Conservation (phyloP, 2,888 invertebrate species). For the Alloplasta piceator region DNA sequence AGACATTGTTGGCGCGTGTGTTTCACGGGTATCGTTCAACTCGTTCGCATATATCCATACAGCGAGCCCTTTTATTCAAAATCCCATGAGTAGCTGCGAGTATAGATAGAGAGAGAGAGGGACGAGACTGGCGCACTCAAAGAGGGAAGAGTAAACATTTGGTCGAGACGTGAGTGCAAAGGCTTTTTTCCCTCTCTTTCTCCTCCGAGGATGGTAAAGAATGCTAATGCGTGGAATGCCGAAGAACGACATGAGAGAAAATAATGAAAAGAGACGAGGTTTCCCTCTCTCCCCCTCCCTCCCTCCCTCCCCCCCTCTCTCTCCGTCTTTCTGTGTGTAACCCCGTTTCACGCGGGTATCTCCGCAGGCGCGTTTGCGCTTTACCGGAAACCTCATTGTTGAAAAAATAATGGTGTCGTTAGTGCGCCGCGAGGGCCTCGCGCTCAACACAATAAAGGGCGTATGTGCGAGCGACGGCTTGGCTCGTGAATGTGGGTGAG, state of each 20-base stretch:
- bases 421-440: slow-evolving; percentile 52
- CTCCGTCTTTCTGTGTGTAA: background rate
- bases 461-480: slow-evolving; percentile 5
- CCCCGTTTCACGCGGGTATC: slow-evolving; percentile 35
- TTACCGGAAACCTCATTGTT: slow-evolving; percentile 67
- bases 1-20: slow-evolving; percentile 4
- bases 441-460: slow-evolving; percentile 8
- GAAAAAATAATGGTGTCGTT: slow-evolving; percentile 66
- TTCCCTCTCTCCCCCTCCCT: slow-evolving; percentile 15
- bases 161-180: slow-evolving; percentile 47
- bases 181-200: background rate
- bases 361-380: slow-evolving; percentile 55
- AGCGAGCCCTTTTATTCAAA: slow-evolving; percentile 2
- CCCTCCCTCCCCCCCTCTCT: background rate
- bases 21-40: slow-evolving; percentile 27
- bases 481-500: background rate
- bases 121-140: slow-evolving; percentile 47
- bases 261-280: background rate
- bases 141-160: slow-evolving; percentile 54
- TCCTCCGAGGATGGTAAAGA: slow-evolving; percentile 51
- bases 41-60: slow-evolving; percentile 10
- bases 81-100: slow-evolving; percentile 43
- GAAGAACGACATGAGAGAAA: slow-evolving; percentile 5
- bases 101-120: background rate
- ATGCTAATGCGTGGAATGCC: slow-evolving; percentile 61